Evolutionary conservation across 2,888 invertebrate species (phyloP).

Genomic region (Chesias legatella): DNA sequence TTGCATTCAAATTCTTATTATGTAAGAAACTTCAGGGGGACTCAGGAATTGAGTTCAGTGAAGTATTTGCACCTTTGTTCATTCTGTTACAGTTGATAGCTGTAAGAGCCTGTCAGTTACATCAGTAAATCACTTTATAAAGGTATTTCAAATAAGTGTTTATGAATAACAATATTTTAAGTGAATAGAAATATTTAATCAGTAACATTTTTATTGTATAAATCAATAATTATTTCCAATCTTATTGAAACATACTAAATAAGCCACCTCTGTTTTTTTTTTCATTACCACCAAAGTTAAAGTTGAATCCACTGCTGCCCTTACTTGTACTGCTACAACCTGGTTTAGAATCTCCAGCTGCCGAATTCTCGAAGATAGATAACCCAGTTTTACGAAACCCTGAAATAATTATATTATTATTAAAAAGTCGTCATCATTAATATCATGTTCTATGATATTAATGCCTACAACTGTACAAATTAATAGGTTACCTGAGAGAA

Average conservation of each 20-base stretch:
- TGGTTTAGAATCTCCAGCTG: conserved; percentile 36
- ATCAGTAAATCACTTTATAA: conserved; percentile 57
- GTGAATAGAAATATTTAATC: conserved; percentile 13
- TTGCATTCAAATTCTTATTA: conserved; percentile 94
- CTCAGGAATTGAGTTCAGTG: conserved; percentile 91
- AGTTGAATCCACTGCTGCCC: conserved; percentile 50
- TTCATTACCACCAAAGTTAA: conserved; percentile 59
- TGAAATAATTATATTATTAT: conserved; percentile 28
- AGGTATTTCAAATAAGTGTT: conserved; percentile 4
- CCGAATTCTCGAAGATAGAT: conserved; percentile 53
- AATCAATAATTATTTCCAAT: background rate
- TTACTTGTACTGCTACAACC: conserved; percentile 37
- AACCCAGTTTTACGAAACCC: conserved; percentile 60
- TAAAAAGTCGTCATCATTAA: background rate
- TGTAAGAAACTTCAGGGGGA: conserved; percentile 93
- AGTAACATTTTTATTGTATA: background rate
- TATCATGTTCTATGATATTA: too few relatives aligned
- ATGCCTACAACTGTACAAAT: background rate
- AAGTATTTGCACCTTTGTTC: conserved; percentile 95
- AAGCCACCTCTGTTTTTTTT: conserved; percentile 61
- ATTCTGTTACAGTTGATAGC: conserved; percentile 94
- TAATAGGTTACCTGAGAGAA: conserved; percentile 52
- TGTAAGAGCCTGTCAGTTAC: conserved; percentile 94
- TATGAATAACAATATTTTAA: conserved; percentile 1
- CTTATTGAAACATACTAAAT: conserved; percentile 63